A percentile compares a stretch with the other conserved stretches of the same genome.
These are phyloP conservation scores for Papilio protenor DNA, from an alignment of 2,888 invertebrate species.

Conservation along the genomic window DNA sequence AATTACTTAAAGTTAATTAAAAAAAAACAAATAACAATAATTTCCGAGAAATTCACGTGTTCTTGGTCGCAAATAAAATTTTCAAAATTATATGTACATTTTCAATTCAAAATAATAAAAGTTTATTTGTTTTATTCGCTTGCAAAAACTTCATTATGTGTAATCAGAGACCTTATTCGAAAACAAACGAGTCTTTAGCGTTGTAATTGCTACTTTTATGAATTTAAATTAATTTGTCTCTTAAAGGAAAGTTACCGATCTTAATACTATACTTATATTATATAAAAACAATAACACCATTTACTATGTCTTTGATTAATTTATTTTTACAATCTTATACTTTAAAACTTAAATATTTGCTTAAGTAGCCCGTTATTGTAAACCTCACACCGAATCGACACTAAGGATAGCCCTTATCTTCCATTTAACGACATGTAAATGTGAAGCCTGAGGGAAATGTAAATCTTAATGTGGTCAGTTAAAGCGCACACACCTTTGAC, in stretches of 20 bases:
- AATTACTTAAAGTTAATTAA: background rate
- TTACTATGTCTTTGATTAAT: too few relatives aligned
- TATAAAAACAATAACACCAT: too few relatives aligned
- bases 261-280: too few relatives aligned
- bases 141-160: background rate
- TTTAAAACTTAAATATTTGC: too few relatives aligned
- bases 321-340: too few relatives aligned
- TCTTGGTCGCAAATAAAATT: background rate
- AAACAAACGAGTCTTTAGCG: background rate
- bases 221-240: background rate
- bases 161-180: background rate
- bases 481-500: too few relatives aligned
- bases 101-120: background rate
- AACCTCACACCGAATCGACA: too few relatives aligned
- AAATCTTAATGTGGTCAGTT: too few relatives aligned
- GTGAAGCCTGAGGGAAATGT: too few relatives aligned
- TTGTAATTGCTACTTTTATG: background rate
- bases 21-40: background rate
- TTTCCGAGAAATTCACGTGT: constrained; percentile 1
- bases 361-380: too few relatives aligned
- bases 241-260: background rate
- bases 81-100: background rate
- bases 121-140: background rate
- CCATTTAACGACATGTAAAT: too few relatives aligned
- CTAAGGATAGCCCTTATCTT: too few relatives aligned